Evolutionary conservation across 2,113 vertebrate genomes (phyloP).

Genomic region (Cochlearius cochlearius): DNA sequence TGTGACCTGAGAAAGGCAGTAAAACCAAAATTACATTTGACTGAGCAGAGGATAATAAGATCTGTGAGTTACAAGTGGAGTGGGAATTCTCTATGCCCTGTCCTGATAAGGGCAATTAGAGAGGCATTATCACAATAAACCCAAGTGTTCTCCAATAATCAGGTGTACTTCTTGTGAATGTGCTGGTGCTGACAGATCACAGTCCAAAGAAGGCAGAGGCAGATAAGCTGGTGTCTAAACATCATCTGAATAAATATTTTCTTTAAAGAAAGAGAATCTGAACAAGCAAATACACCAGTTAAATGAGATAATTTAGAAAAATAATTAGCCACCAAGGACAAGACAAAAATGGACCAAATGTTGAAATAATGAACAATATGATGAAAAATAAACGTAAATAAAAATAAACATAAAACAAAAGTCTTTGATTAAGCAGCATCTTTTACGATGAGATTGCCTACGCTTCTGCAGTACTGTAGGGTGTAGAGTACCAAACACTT

Average conservation of each 20-base stretch:
- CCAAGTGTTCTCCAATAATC: conserved; percentile 38
- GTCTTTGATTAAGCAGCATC: not conserved
- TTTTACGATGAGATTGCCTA: not conserved
- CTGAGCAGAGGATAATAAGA: conserved; percentile 61
- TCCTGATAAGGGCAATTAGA: conserved; percentile 67
- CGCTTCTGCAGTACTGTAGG: not conserved
- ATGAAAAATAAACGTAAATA: not conserved
- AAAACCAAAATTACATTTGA: conserved; percentile 51
- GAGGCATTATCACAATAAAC: conserved; percentile 53
- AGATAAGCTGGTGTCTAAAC: not conserved
- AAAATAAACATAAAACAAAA: not conserved
- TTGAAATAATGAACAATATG: not conserved
- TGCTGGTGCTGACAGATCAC: not conserved
- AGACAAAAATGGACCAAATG: not conserved
- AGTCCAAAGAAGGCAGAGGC: not conserved
- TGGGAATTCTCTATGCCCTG: conserved; percentile 42
- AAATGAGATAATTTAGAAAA: not conserved
- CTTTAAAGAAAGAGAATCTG: not conserved
- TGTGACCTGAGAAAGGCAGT: conserved; percentile 29
- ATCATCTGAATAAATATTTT: not conserved
- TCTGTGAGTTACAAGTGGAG: conserved; percentile 22
- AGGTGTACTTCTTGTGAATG: not conserved
- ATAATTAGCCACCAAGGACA: not conserved
- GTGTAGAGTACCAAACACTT: not conserved
- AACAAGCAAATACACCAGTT: not conserved